These are phyloP conservation scores for Thumatha senex DNA, from an alignment of 2,888 invertebrate species.

Conservation along the genomic window DNA sequence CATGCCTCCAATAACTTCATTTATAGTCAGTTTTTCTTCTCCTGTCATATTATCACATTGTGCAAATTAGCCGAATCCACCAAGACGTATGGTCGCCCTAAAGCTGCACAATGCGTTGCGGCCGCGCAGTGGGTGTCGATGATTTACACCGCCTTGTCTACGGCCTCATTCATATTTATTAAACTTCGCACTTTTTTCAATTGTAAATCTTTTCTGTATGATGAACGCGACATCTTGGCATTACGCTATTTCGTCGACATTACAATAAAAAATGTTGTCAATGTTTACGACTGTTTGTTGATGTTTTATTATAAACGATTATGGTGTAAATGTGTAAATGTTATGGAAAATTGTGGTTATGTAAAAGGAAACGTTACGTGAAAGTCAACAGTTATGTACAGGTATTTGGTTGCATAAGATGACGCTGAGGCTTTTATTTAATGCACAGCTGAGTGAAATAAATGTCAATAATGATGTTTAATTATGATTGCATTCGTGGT, in stretches of 20 bases:
- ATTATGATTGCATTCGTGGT: not conserved
- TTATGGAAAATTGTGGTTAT: constrained; percentile 24
- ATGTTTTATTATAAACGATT: constrained; percentile 11
- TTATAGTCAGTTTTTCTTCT: not conserved
- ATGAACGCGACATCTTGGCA: constrained; percentile 59
- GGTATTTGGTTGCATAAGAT: not conserved
- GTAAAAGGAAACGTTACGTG: constrained; percentile 6
- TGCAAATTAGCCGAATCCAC: not conserved
- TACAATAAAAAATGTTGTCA: constrained; percentile 12
- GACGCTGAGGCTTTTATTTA: not conserved
- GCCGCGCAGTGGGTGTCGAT: constrained; percentile 72
- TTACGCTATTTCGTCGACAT: constrained; percentile 37
- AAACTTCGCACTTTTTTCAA: constrained; percentile 64
- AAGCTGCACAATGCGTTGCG: constrained; percentile 46
- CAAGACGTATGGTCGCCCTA: constrained; percentile 23
- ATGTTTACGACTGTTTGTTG: constrained; percentile 27
- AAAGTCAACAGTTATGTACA: not conserved
- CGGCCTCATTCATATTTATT: constrained; percentile 75
- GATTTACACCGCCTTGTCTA: constrained; percentile 63
- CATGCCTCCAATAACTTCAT: not conserved
- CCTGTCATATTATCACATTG: not conserved
- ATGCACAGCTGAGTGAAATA: not conserved
- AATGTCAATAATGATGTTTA: constrained; percentile 2
- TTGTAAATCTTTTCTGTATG: constrained; percentile 62
- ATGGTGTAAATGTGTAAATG: constrained; percentile 9